Conservation (phyloP, 2,113 vertebrate genomes). For the Lasiurus borealis region DNA sequence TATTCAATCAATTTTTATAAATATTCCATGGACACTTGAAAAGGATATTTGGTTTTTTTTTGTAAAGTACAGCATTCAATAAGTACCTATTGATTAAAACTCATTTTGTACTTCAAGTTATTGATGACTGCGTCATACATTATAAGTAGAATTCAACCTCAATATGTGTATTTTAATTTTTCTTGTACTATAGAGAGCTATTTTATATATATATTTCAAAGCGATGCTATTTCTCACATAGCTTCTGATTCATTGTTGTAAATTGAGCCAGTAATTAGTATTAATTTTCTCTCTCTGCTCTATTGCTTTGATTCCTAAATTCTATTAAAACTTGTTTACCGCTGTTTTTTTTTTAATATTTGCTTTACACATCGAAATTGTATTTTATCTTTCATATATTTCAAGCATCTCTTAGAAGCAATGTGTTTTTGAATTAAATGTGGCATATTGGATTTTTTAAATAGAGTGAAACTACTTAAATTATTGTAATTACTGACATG, state of each 20-base stretch:
- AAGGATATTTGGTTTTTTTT: slow-evolving; percentile 44
- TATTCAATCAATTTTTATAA: slow-evolving; percentile 72
- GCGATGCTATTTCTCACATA: neutral
- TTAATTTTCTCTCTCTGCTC: neutral
- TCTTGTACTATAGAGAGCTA: slow-evolving; percentile 6
- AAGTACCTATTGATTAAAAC: slow-evolving; percentile 47
- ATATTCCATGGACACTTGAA: slow-evolving; percentile 64
- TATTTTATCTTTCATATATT: slow-evolving; percentile 3
- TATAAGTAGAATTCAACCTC: neutral
- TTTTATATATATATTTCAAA: slow-evolving; percentile 7
- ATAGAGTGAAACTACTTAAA: neutral
- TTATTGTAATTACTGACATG: neutral
- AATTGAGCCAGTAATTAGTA: neutral
- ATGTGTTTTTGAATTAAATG: neutral
- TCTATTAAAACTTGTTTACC: neutral
- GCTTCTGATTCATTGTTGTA: neutral
- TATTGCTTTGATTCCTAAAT: neutral
- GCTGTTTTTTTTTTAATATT: neutral
- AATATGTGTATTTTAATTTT: neutral
- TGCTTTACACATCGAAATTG: neutral
- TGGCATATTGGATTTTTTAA: neutral
- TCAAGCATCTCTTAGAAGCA: neutral
- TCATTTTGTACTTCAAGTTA: slow-evolving; percentile 37
- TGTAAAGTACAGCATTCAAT: slow-evolving; percentile 49
- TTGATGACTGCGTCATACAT: neutral